phyloP scores from a whole-genome alignment of 37 sponge, comb jelly and placozoan species.

The Chondrosia reniformis region DNA sequence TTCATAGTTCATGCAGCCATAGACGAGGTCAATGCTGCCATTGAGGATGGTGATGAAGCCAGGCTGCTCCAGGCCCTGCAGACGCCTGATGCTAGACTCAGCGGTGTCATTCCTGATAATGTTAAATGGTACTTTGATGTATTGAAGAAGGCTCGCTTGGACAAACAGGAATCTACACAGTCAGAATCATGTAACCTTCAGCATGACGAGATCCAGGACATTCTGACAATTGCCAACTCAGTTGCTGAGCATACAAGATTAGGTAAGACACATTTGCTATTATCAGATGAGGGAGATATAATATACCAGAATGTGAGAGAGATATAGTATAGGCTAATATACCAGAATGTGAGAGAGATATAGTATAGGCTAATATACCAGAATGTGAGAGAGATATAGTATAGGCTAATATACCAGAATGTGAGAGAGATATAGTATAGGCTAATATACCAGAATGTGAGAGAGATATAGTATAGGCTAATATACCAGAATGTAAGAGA shows the following conservation, averaged over 20 bases:
- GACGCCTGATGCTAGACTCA: constrained; percentile 37
- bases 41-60: constrained; percentile 34
- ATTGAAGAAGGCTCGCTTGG: constrained; percentile 48
- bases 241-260: constrained; percentile 74
- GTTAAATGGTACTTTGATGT: constrained; percentile 80
- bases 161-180: constrained; percentile 49
- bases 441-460: no score
- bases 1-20: constrained; percentile 36
- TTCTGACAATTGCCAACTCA: constrained; percentile 81
- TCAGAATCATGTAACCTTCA: constrained; percentile 29
- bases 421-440: no score
- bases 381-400: no score
- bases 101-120: constrained; percentile 49
- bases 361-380: no score
- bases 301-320: no score
- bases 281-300: no score
- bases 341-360: no score
- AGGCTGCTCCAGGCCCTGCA: constrained; percentile 39
- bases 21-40: constrained; percentile 50
- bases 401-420: no score
- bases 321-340: no score
- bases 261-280: constrained; percentile 36
- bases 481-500: no score
- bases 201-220: constrained; percentile 78
- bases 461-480: no score